Evolutionary conservation across 1,140 invertebrate genomes (phyloP).

Genomic region (Xylocopa sonorina): DNA sequence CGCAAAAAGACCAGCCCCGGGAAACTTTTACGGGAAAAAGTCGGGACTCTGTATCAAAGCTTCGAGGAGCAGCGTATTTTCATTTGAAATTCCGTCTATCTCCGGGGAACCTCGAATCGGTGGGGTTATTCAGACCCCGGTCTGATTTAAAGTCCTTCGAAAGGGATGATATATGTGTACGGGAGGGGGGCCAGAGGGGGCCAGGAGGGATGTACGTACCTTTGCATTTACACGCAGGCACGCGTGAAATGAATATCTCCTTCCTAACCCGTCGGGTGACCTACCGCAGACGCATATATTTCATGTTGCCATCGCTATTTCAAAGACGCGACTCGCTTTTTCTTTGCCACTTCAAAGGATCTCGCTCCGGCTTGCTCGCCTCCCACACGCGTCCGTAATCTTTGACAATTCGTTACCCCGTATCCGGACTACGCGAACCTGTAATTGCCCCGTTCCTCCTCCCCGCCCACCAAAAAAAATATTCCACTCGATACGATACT

Average conservation of each 20-base stretch:
- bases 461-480: no score
- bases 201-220: slow-evolving; percentile 9
- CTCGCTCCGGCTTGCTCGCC: neutral
- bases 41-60: slow-evolving; percentile 14
- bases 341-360: slow-evolving; percentile 18
- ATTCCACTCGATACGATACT: no score
- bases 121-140: slow-evolving; percentile 42
- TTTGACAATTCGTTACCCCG: slow-evolving; percentile 8
- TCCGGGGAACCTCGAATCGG: neutral
- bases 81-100: slow-evolving; percentile 53
- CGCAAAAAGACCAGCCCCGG: neutral
- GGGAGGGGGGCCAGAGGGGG: no score
- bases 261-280: slow-evolving; percentile 21
- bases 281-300: slow-evolving; percentile 27
- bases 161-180: slow-evolving; percentile 57
- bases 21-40: slow-evolving; percentile 1
- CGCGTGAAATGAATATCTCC: slow-evolving; percentile 58
- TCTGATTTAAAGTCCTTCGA: slow-evolving; percentile 58
- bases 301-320: slow-evolving; percentile 31
- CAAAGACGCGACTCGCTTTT: slow-evolving; percentile 21
- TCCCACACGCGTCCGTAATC: neutral
- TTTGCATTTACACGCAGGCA: slow-evolving; percentile 47
- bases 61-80: slow-evolving; percentile 21
- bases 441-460: no score
- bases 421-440: no score